These are phyloP conservation scores for Oreocharis arfaki DNA, from an alignment of 2,113 vertebrate species.

Conservation along the genomic window DNA sequence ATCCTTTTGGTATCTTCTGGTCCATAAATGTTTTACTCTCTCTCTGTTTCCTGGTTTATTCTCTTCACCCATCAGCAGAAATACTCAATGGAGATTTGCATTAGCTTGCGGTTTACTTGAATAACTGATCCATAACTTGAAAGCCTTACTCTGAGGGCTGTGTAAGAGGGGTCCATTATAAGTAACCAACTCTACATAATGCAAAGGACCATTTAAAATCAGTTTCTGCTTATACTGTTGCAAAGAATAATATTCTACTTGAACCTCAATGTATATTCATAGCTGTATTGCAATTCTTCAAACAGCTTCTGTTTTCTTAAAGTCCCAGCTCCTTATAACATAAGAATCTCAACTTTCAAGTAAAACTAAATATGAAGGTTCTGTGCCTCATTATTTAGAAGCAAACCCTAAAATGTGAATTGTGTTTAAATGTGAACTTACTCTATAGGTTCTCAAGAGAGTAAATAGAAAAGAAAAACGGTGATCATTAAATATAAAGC, in stretches of 20 bases:
- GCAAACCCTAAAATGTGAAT: not conserved
- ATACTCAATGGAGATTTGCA: not conserved
- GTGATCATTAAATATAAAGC: not conserved
- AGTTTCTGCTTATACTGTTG: not conserved
- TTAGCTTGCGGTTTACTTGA: not conserved
- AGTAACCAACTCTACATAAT: not conserved
- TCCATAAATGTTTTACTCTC: not conserved
- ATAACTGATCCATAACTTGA: not conserved
- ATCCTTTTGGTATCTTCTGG: not conserved
- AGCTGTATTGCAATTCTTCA: not conserved
- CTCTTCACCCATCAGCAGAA: not conserved
- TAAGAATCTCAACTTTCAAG: not conserved
- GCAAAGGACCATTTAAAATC: not conserved
- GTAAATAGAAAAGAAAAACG: not conserved
- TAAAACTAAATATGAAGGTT: not conserved
- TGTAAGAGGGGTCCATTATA: not conserved
- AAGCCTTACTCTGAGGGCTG: not conserved
- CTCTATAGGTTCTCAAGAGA: not conserved
- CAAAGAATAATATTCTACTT: not conserved
- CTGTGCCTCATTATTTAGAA: not conserved
- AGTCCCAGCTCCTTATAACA: not conserved
- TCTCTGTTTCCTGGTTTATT: not conserved
- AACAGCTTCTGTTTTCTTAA: conserved; percentile 9
- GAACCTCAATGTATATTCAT: not conserved
- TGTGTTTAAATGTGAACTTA: not conserved